These are phyloP conservation scores for Toxotes jaculatrix DNA, from an alignment of 2,113 vertebrate species.

Conservation along the genomic window DNA sequence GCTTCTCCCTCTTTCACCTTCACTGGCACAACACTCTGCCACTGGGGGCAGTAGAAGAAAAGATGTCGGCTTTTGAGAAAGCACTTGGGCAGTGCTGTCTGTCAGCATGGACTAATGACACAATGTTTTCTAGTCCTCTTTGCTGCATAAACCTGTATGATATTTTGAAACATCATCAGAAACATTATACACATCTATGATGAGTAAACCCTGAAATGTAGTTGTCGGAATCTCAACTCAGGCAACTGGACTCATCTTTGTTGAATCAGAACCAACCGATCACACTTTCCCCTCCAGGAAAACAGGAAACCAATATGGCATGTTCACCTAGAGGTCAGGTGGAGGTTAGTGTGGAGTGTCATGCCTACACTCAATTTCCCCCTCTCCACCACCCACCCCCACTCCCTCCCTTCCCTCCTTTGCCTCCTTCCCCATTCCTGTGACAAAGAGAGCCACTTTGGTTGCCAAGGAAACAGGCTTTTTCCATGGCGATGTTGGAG, in stretches of 20 bases:
- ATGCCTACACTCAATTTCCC: slow-evolving; percentile 57
- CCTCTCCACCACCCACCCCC: slow-evolving; percentile 1
- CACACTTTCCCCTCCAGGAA: slow-evolving; percentile 25
- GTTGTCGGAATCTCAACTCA: neutral
- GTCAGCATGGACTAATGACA: slow-evolving; percentile 20
- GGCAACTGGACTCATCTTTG: slow-evolving; percentile 5
- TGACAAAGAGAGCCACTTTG: slow-evolving; percentile 81
- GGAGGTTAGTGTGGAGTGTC: slow-evolving; percentile 74
- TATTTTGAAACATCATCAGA: slow-evolving; percentile 6
- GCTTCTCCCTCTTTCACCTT: slow-evolving; percentile 50
- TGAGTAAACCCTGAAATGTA: neutral
- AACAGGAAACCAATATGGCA: slow-evolving; percentile 58
- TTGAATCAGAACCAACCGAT: slow-evolving; percentile 25
- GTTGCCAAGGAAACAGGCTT: slow-evolving; percentile 83
- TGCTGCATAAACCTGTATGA: neutral
- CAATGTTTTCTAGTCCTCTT: neutral
- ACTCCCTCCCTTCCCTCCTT: slow-evolving; percentile 31
- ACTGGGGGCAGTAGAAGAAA: slow-evolving; percentile 67
- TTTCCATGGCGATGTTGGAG: slow-evolving; percentile 70
- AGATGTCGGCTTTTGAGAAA: slow-evolving; percentile 32
- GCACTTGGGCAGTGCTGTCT: slow-evolving; percentile 15
- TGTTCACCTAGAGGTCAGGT: slow-evolving; percentile 78
- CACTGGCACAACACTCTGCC: slow-evolving; percentile 21
- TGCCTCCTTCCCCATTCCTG: slow-evolving; percentile 69
- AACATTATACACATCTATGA: neutral